Conservation (phyloP, 2,888 invertebrate genomes). For the Drosophila maculinotata region DNA sequence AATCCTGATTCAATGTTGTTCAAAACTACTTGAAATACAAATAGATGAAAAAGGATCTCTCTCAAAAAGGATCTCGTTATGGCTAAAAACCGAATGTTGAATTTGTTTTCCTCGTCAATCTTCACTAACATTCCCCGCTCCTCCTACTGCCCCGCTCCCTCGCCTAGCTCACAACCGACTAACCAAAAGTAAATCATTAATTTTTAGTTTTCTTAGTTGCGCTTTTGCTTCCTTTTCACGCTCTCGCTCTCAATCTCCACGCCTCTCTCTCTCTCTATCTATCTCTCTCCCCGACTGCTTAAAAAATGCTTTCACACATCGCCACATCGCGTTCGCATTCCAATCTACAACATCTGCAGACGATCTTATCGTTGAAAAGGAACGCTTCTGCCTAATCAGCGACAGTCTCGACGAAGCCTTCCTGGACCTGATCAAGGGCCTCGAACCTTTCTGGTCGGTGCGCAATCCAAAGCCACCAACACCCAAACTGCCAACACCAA, state of each 20-base stretch:
- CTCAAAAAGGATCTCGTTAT: constrained; percentile 61
- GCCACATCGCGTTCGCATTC: constrained; percentile 40
- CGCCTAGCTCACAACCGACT: constrained; percentile 5
- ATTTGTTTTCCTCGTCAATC: constrained; percentile 48
- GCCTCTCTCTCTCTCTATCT: constrained; percentile 51
- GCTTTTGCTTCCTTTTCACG: constrained; percentile 53
- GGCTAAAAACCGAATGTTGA: constrained; percentile 34
- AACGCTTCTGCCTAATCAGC: constrained; percentile 96
- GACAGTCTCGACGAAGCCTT: constrained; percentile 97
- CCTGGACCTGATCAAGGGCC: constrained; percentile 90
- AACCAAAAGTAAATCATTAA: constrained; percentile 19
- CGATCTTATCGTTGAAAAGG: constrained; percentile 94
- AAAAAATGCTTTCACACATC: constrained; percentile 55
- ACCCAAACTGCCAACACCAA: constrained; percentile 83
- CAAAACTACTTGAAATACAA: constrained; percentile 19
- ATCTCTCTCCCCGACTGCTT: constrained; percentile 49
- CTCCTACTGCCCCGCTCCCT: too few relatives aligned
- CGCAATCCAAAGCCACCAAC: constrained; percentile 85
- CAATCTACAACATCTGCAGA: constrained; percentile 85
- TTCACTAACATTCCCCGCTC: constrained; percentile 49
- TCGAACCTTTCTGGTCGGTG: constrained; percentile 86
- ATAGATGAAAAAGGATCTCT: constrained; percentile 54
- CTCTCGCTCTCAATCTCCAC: constrained; percentile 62
- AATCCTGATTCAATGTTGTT: constrained; percentile 29
- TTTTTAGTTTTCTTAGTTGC: constrained; percentile 59